Base-by-base conservation (phyloP, 1,140 invertebrate species). In the Hermatobates lingyangjiaoensis region DNA sequence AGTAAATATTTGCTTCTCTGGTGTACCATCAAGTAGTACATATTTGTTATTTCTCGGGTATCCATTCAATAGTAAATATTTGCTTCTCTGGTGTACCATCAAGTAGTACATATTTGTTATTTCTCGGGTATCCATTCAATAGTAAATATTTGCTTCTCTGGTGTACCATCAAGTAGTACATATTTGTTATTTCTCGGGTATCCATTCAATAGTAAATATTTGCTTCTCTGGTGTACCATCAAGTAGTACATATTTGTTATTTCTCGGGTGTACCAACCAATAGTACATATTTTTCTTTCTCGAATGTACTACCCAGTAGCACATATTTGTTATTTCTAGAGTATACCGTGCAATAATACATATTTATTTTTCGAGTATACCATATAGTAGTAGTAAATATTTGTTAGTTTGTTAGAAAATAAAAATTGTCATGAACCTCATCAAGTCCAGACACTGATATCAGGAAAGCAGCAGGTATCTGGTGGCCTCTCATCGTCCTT, bases 401-500 rank as follows among this genome's bases (percentile, higher is more conserved):
- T 14, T 21, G 10, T 21, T 42, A 38, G 20, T 12, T 48, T 51
- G 5, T 34, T 27, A 55, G 47, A 51, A 42, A 56, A 47, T 56
- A 46, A 59, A 58, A 59, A 58, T 58, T 50, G 58, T 60, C 56
- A 58, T 30, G 39, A 61, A 81, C 80, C 68, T 91, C 81, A 60
- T 93, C 83, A 24, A 97, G 65, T 2, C 87, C 89, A 1, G 87
- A 85, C 3, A 83, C 79, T 63, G 82, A 73, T 48, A 93, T 80
- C 51, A 98, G 68, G 62, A 97, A 98, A 0, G 88, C 92, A 3
- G 80, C 81, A 1, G 92, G 91, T 18, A 80, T 73, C 62, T 72
- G 59, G 66, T 93, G 89, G 14, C 89, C 89, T 54, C 91, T 70
- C 7, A 78, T 67, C 5, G 75, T 79, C 40, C 68, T 67, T 3